A percentile compares a stretch with the other conserved stretches of the same genome.
These are phyloP conservation scores for Cnemophilus loriae DNA, from an alignment of 2,113 vertebrate genomes.

Conservation along the genomic window DNA sequence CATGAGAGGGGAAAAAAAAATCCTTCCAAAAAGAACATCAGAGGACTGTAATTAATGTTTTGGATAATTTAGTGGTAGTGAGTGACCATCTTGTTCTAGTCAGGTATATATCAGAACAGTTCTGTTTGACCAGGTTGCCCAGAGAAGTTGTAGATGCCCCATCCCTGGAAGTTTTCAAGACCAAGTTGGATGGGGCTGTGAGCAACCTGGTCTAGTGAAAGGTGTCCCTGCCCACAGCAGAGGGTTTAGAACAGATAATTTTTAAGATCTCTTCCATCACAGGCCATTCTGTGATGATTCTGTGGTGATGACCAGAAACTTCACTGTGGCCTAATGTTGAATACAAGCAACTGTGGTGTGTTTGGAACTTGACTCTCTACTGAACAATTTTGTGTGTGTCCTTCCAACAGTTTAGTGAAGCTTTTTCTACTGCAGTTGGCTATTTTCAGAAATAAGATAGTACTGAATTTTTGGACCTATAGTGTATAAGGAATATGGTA, in stretches of 20 bases:
- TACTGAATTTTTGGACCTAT: not conserved
- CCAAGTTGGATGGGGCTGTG: not conserved
- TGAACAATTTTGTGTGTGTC: not conserved
- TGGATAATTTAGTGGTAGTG: not conserved
- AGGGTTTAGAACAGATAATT: not conserved
- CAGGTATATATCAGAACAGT: not conserved
- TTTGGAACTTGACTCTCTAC: not conserved
- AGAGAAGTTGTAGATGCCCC: not conserved
- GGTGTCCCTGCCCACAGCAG: not conserved
- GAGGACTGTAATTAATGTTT: not conserved
- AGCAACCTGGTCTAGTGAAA: not conserved
- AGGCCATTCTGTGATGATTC: not conserved
- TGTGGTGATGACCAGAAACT: not conserved
- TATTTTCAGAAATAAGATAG: not conserved
- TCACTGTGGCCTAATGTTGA: not conserved
- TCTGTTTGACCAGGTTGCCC: not conserved
- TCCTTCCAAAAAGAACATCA: not conserved
- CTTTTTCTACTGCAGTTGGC: not conserved
- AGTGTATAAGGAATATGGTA: not conserved
- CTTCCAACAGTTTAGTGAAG: not conserved
- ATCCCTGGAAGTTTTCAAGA: not conserved
- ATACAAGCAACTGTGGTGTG: not conserved
- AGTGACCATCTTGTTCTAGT: not conserved
- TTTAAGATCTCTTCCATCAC: not conserved
- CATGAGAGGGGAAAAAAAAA: not conserved